Percentiles rank a stretch among this genome's conserved stretches.
phyloP scores from a whole-genome alignment of 1,140 invertebrate genomes.

The Panulirus ornatus region DNA sequence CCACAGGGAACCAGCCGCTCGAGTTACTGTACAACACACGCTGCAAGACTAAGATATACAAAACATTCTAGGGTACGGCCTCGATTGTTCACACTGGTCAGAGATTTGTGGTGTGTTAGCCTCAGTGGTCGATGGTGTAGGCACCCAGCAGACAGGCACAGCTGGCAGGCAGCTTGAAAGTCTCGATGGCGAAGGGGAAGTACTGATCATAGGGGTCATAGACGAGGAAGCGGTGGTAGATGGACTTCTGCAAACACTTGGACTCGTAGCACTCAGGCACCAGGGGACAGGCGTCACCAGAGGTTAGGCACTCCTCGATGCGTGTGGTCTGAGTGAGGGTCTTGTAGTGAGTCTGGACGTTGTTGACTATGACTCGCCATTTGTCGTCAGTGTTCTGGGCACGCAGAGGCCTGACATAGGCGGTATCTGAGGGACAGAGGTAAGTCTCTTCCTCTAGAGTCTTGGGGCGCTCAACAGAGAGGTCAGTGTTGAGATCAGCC shows the following conservation, averaged over 20 bases:
- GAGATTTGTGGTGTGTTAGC: not conserved
- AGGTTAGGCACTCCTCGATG: conserved; percentile 71
- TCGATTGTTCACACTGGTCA: not conserved
- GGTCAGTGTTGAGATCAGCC: conserved; percentile 75
- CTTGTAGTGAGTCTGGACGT: conserved; percentile 75
- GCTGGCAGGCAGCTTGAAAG: conserved; percentile 76
- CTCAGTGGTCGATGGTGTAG: conserved; percentile 60
- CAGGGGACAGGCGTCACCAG: conserved; percentile 74
- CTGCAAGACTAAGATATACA: not conserved
- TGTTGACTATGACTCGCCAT: conserved; percentile 77
- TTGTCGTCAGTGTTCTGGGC: conserved; percentile 76
- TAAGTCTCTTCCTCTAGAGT: conserved; percentile 75
- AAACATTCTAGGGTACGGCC: not conserved
- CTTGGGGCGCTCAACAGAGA: conserved; percentile 75
- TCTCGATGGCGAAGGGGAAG: conserved; percentile 76
- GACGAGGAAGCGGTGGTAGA: conserved; percentile 76
- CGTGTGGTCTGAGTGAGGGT: conserved; percentile 65
- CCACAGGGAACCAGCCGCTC: not conserved
- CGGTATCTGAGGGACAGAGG: conserved; percentile 75
- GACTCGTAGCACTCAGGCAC: conserved; percentile 76
- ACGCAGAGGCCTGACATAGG: conserved; percentile 76
- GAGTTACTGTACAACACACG: not conserved
- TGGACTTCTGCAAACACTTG: conserved; percentile 76
- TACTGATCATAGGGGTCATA: conserved; percentile 76
- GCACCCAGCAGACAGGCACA: conserved; percentile 76